These are phyloP conservation scores for Vanessa tameamea DNA, from an alignment of 1,140 invertebrate species.

Conservation along the genomic window DNA sequence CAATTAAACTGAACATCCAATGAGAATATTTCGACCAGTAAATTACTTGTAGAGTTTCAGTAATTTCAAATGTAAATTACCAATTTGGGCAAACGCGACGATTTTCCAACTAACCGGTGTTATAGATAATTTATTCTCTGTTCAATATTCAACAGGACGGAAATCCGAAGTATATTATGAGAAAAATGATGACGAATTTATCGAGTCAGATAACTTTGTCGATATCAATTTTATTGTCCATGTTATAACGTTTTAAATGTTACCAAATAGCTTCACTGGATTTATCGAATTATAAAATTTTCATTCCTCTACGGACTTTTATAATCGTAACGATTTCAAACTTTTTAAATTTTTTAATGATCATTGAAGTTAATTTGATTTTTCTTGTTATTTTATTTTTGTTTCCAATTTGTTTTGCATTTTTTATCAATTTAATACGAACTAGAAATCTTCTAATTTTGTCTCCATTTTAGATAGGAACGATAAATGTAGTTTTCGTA, in stretches of 20 bases:
- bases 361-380: too few relatives aligned
- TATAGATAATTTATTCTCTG: constrained; percentile 61
- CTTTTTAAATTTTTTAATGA: too few relatives aligned
- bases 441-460: too few relatives aligned
- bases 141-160: constrained; percentile 57
- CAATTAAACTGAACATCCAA: constrained; percentile 35
- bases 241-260: constrained; percentile 8
- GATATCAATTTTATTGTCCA: constrained; percentile 11
- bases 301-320: not conserved
- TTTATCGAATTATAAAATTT: not conserved
- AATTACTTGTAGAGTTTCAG: constrained; percentile 40
- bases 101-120: constrained; percentile 63
- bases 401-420: too few relatives aligned
- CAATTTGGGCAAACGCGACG: constrained; percentile 61
- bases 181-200: constrained; percentile 34
- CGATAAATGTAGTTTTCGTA: too few relatives aligned
- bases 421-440: too few relatives aligned
- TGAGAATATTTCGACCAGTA: constrained; percentile 28
- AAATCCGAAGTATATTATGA: constrained; percentile 44
- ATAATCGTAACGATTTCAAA: not conserved
- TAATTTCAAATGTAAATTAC: constrained; percentile 70
- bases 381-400: too few relatives aligned
- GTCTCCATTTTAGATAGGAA: too few relatives aligned
- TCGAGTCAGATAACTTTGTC: constrained; percentile 3
- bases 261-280: not conserved